Conservation (phyloP, 2,797 vertebrate genomes). For the Garrulus glandarius region DNA sequence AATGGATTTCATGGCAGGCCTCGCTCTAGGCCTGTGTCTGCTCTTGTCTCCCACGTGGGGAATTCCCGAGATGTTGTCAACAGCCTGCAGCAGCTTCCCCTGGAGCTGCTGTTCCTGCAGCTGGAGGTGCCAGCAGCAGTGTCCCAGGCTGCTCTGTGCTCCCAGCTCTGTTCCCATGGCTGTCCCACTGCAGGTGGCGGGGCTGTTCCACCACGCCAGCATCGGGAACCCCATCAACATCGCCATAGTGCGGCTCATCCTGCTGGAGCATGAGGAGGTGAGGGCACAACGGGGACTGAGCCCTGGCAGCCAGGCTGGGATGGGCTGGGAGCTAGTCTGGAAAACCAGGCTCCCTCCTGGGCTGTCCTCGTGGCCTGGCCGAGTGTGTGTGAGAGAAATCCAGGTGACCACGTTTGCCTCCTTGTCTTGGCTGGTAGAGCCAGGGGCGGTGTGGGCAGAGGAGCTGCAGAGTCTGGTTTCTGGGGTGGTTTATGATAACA, state of each 20-base stretch:
- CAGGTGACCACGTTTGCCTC: too few species aligned
- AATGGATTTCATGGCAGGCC: accelerated
- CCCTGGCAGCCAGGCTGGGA: not conserved
- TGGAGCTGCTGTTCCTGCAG: not conserved
- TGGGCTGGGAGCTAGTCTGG: not conserved
- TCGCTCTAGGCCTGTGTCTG: not conserved
- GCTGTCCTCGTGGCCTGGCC: not conserved
- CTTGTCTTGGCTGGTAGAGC: not conserved
- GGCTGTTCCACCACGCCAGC: slow-evolving; percentile 90
- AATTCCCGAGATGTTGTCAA: not conserved
- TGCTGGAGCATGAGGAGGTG: slow-evolving; percentile 93
- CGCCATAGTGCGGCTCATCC: slow-evolving; percentile 88
- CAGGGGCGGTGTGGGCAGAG: accelerated
- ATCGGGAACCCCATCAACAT: slow-evolving; percentile 96
- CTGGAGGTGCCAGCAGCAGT: not conserved
- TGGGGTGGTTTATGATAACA: accelerated
- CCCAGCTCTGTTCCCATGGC: not conserved
- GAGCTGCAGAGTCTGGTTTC: not conserved
- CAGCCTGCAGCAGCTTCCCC: not conserved
- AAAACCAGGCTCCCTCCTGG: not conserved
- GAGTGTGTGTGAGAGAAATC: accelerated
- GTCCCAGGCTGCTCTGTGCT: not conserved
- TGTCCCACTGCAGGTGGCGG: slow-evolving; percentile 83
- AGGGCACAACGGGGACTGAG: not conserved
- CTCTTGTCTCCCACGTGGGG: not conserved